Percentiles rank a stretch among this genome's conserved stretches.
Conservation (phyloP, 1,140 invertebrate genomes). For the Drosophila aff. region DNA sequence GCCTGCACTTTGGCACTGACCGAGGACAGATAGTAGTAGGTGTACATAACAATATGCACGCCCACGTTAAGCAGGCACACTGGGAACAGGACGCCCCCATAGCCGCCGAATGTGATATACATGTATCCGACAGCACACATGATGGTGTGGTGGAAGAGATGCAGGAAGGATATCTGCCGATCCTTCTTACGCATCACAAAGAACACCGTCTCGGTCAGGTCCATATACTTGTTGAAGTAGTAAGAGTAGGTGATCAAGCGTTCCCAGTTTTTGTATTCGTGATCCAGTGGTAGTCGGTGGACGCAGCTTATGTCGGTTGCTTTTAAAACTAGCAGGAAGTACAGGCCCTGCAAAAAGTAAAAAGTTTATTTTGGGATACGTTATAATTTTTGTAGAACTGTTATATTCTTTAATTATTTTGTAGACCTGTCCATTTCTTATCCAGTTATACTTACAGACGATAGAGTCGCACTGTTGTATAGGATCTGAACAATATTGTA, state of each 20-base stretch:
- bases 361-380: no score
- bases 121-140: constrained; percentile 28
- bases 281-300: constrained; percentile 37
- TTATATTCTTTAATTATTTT: no score
- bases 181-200: constrained; percentile 64
- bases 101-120: constrained; percentile 18
- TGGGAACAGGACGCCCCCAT: constrained; percentile 87
- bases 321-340: constrained; percentile 17
- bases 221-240: constrained; percentile 57
- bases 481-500: constrained; percentile 90
- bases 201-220: constrained; percentile 54
- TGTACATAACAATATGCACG: constrained; percentile 39
- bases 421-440: no score
- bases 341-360: constrained; percentile 15
- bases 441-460: no score
- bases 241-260: constrained; percentile 38
- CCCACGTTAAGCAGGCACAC: constrained; percentile 24
- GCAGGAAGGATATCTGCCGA: constrained; percentile 56
- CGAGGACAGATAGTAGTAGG: background rate
- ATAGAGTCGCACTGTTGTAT: no score
- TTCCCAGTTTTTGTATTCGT: constrained; percentile 35
- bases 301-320: constrained; percentile 31
- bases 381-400: no score
- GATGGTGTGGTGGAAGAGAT: constrained; percentile 87
- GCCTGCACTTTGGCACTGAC: no score